These are phyloP conservation scores for Myotis daubentonii DNA, from an alignment of 2,797 vertebrate genomes.

Conservation along the genomic window DNA sequence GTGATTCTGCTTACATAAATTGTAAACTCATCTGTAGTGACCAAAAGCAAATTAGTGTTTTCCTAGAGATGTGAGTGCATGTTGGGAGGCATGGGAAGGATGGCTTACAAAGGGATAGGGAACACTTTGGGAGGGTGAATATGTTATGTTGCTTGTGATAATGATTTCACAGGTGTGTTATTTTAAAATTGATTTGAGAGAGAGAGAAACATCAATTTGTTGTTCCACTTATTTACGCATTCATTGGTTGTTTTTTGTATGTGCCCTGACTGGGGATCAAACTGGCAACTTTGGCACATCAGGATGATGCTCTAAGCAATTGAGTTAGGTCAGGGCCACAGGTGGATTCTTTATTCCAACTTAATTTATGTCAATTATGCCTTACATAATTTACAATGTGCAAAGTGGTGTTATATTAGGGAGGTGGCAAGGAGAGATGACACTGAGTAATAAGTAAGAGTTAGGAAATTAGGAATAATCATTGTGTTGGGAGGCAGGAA, in stretches of 20 bases:
- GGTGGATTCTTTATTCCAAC: not conserved
- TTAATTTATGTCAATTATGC: not conserved
- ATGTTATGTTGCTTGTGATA: not conserved
- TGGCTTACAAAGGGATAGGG: not conserved
- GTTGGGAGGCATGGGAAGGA: not conserved
- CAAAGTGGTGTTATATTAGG: not conserved
- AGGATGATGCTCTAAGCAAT: not conserved
- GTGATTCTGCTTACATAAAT: not conserved
- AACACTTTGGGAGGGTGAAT: not conserved
- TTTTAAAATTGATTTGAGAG: not conserved
- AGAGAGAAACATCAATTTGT: not conserved
- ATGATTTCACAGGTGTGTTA: not conserved
- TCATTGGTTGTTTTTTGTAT: not conserved
- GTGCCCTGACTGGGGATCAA: not conserved
- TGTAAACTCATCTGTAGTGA: not conserved
- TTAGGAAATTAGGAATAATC: not conserved
- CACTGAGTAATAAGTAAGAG: not conserved
- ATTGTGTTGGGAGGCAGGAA: not conserved
- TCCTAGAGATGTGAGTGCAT: not conserved
- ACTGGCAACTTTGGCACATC: not conserved
- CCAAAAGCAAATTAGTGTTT: not conserved
- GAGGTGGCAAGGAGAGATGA: not conserved
- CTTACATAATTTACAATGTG: not conserved
- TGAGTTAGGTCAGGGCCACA: not conserved
- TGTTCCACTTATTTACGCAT: not conserved